These are phyloP conservation scores for Vultur gryphus DNA, from an alignment of 2,797 vertebrate genomes.

Conservation along the genomic window DNA sequence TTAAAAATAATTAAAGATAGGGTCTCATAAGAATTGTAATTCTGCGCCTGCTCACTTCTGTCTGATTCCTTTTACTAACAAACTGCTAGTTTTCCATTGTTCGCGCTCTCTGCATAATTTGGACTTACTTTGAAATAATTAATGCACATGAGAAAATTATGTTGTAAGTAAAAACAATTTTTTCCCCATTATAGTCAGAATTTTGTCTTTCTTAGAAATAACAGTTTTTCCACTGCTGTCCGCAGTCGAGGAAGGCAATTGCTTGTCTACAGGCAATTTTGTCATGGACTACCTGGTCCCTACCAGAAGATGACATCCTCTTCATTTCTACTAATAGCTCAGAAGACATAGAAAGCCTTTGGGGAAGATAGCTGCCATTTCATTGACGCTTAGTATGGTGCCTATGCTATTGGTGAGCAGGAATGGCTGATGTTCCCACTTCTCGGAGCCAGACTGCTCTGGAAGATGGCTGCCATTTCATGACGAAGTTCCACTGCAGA, in stretches of 20 bases:
- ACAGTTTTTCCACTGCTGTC: neutral
- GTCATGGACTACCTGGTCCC: neutral
- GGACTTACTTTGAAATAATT: neutral
- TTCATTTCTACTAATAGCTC: neutral
- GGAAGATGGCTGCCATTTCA: neutral
- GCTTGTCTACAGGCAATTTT: neutral
- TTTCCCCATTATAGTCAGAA: neutral
- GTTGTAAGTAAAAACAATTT: neutral
- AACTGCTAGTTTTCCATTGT: neutral
- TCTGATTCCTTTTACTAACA: neutral
- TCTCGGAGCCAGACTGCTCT: neutral
- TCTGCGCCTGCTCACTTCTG: neutral
- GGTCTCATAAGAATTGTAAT: conserved; percentile 19
- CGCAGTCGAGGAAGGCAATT: fast-evolving
- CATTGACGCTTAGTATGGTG: neutral
- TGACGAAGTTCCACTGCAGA: neutral
- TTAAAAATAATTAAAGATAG: conserved; percentile 53
- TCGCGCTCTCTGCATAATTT: neutral
- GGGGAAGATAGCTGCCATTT: neutral
- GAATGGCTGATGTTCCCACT: neutral
- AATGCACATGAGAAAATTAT: neutral
- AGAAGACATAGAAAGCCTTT: neutral
- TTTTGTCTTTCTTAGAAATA: neutral
- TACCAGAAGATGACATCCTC: neutral
- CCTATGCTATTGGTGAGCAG: neutral